phyloP scores from a whole-genome alignment of 2,797 vertebrate species.

The Chanos chanos region DNA sequence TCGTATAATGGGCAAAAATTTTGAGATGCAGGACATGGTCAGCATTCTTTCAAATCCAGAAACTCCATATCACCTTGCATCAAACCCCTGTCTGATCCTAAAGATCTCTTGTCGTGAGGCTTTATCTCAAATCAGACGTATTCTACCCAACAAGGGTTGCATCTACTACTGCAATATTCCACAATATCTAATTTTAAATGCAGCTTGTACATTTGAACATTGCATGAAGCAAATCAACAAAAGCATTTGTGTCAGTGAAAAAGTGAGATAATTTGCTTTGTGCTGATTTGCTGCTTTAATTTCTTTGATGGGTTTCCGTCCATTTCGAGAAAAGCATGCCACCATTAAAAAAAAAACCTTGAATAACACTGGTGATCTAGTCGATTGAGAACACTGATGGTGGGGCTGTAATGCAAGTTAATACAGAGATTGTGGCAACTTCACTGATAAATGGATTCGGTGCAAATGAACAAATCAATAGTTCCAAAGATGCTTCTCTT shows the following conservation, averaged over 20 bases:
- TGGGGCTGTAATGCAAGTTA: slow-evolving; percentile 42
- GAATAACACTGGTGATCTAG: not conserved
- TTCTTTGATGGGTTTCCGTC: too few species aligned
- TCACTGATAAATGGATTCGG: slow-evolving; percentile 43
- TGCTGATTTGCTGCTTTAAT: too few species aligned
- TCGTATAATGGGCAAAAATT: too few species aligned
- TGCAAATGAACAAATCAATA: slow-evolving; percentile 40
- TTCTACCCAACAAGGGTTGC: too few species aligned
- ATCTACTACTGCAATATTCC: too few species aligned
- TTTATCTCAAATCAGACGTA: too few species aligned
- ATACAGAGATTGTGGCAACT: slow-evolving; percentile 44
- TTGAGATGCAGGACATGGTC: slow-evolving; percentile 35
- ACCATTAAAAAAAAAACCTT: not conserved
- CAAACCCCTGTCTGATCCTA: slow-evolving; percentile 13
- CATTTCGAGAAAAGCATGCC: slow-evolving; percentile 5
- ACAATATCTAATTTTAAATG: not conserved
- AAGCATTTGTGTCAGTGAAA: too few species aligned
- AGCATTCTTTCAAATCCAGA: slow-evolving; percentile 43
- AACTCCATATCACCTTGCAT: slow-evolving; percentile 48
- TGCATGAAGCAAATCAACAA: not conserved
- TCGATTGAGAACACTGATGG: slow-evolving; percentile 1
- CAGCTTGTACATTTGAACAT: not conserved
- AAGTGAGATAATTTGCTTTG: too few species aligned
- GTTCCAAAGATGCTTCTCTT: slow-evolving; percentile 43
- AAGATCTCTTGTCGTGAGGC: not conserved